Conservation (phyloP, 2,113 vertebrate species). For the Otolemur garnettii region DNA sequence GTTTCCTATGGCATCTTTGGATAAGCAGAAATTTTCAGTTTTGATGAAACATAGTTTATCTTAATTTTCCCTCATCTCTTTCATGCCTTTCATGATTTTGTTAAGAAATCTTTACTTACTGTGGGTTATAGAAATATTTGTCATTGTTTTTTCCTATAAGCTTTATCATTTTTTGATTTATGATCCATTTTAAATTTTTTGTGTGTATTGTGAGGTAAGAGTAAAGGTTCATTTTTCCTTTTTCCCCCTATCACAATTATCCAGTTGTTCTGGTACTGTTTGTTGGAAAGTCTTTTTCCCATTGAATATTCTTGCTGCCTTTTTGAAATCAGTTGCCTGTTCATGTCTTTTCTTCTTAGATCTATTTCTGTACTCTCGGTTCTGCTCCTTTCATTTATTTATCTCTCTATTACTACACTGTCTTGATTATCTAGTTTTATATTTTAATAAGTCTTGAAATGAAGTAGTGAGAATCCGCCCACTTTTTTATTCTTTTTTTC, state of each 20-base stretch:
- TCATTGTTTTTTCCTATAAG: background rate
- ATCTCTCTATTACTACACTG: background rate
- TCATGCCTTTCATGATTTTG: background rate
- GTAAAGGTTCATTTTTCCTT: background rate
- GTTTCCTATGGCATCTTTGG: background rate
- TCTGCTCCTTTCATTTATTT: background rate
- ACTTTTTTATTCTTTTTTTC: background rate
- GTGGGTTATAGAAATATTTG: slow-evolving; percentile 9
- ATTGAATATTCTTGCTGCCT: slow-evolving; percentile 36
- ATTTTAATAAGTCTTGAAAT: slow-evolving; percentile 17
- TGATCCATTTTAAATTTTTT: background rate
- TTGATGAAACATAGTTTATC: background rate
- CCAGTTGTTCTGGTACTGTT: background rate
- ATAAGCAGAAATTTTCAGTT: slow-evolving; percentile 35
- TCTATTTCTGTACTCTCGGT: background rate
- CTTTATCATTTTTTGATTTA: slow-evolving; percentile 14
- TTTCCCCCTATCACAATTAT: background rate
- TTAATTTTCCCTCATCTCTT: background rate
- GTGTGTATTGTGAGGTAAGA: slow-evolving; percentile 23
- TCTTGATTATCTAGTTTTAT: slow-evolving; percentile 16
- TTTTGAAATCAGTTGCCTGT: background rate
- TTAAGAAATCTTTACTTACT: slow-evolving; percentile 18
- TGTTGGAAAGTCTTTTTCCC: background rate
- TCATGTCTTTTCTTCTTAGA: slow-evolving; percentile 7
- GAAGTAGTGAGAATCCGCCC: background rate